Evolutionary conservation across 2,797 vertebrate genomes (phyloP), one percentile per base, ranked within the genome.

Genomic region (Halcyon chelicuti): DNA sequence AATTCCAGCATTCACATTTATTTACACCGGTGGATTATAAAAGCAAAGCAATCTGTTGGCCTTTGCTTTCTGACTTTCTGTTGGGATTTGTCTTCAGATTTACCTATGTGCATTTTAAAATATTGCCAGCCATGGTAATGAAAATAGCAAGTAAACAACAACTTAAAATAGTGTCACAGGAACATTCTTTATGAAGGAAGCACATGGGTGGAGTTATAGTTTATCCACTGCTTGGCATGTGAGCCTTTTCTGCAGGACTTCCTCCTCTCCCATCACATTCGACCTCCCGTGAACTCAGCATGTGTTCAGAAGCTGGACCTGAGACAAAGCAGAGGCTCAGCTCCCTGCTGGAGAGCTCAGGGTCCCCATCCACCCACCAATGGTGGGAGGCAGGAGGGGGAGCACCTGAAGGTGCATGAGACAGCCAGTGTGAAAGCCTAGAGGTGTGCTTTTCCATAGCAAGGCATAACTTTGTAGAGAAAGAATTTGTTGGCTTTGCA

Each of bases 181-280:
- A 86, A 37, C 29, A 51, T 23, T 81, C 51, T 28, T 86, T 47
- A 14, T 39, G 31, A 66, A 87, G 49, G 14, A 82, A 77, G 8
- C 14, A 18, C 18, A 11, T 21, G n/a, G 57, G 16, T 44, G 42
- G 52, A 51, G 39, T n/a, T 40, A 3, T 1, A 44, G 17, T 12
- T 68, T 35, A 52, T 25, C 35, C 35, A 70, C 31, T 3, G 5
- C 35, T 54, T 19, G 19, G 20, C 58, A 22, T 0, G 0, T 6
- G 54, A 83, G 26, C 2, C 20, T 37, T 68, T 55, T 10, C 0
- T 62, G 44, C 10, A 18, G 11, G 21, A 35, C 21, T 40, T 55
- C 39, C 26, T 87, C 14, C 31, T 86, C 47, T 55, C 19, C 18
- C 42, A 3, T 37, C 10, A 0, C 3, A 68, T 85, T 46, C 6